Percentiles rank a stretch among this genome's conserved stretches.
Conservation (phyloP, 2,113 vertebrate genomes). For the Natator depressus region DNA sequence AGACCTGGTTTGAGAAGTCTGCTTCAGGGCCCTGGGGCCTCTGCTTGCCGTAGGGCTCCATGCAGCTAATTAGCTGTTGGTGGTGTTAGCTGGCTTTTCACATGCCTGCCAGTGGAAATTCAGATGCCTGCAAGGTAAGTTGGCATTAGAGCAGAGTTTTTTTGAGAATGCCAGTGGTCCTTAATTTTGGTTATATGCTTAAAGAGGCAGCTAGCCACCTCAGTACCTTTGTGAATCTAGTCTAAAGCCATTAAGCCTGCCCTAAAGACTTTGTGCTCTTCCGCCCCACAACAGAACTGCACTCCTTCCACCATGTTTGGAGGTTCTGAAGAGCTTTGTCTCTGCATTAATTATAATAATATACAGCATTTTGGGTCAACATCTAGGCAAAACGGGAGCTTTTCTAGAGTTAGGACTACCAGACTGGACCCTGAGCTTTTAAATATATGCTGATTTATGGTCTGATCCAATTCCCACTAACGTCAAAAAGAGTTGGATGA, state of each 20-base stretch:
- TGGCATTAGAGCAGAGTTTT: neutral
- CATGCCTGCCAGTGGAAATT: neutral
- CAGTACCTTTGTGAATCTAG: neutral
- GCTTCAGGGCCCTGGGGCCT: neutral
- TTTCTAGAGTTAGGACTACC: neutral
- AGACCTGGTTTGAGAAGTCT: neutral
- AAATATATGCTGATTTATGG: neutral
- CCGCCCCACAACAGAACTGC: neutral
- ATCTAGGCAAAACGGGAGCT: neutral
- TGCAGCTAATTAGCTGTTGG: neutral
- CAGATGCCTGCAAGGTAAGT: neutral
- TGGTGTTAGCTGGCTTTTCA: neutral
- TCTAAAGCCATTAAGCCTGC: neutral
- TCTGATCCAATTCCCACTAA: neutral
- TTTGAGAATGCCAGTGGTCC: neutral
- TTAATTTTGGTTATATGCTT: neutral
- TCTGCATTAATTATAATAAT: neutral
- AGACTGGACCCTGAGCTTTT: fast-evolving
- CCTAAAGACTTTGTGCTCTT: neutral
- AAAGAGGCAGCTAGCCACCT: neutral
- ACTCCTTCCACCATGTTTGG: neutral
- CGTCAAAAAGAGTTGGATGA: no score
- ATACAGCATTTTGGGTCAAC: neutral
- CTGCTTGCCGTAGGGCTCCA: neutral
- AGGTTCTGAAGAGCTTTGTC: neutral